Conservation (phyloP, 2,797 vertebrate species). For the Myoxocephalus aenaeus region DNA sequence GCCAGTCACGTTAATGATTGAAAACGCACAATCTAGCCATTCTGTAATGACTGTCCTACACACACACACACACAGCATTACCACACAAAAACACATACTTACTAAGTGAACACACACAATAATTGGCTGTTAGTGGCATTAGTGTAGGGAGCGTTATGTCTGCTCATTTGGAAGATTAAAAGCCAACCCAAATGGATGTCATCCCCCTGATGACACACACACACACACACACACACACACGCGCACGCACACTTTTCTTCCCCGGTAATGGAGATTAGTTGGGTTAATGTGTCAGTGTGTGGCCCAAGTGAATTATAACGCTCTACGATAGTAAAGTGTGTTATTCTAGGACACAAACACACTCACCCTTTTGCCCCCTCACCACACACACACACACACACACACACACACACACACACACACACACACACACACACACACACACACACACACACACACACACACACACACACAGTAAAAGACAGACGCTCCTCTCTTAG, state of each 20-base stretch:
- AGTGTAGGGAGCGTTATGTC: slow-evolving; percentile 46
- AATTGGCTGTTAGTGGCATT: slow-evolving; percentile 49
- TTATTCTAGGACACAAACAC: slow-evolving; percentile 30
- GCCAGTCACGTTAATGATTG: slow-evolving; percentile 17
- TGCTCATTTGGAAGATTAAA: slow-evolving; percentile 65
- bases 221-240: slow-evolving; percentile 27
- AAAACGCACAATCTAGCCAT: slow-evolving; percentile 21
- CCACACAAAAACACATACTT: neutral
- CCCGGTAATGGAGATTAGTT: slow-evolving; percentile 60
- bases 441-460: slow-evolving; percentile 11
- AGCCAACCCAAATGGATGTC: slow-evolving; percentile 54
- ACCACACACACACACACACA: slow-evolving; percentile 10
- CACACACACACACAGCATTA: neutral
- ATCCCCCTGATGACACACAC: slow-evolving; percentile 37
- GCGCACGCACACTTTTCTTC: slow-evolving; percentile 23
- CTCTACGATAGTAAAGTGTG: slow-evolving; percentile 39
- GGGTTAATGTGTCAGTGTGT: slow-evolving; percentile 60
- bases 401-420: slow-evolving; percentile 27
- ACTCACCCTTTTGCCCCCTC: neutral
- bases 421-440: slow-evolving; percentile 14
- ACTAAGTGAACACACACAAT: slow-evolving; percentile 13
- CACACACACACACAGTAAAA: slow-evolving; percentile 1
- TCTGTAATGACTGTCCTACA: slow-evolving; percentile 10
- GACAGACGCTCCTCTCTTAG: slow-evolving; percentile 23
- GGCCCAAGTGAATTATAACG: slow-evolving; percentile 48